Conservation (phyloP, 2,113 vertebrate genomes). For the Rhinolophus ferrumequinum region DNA sequence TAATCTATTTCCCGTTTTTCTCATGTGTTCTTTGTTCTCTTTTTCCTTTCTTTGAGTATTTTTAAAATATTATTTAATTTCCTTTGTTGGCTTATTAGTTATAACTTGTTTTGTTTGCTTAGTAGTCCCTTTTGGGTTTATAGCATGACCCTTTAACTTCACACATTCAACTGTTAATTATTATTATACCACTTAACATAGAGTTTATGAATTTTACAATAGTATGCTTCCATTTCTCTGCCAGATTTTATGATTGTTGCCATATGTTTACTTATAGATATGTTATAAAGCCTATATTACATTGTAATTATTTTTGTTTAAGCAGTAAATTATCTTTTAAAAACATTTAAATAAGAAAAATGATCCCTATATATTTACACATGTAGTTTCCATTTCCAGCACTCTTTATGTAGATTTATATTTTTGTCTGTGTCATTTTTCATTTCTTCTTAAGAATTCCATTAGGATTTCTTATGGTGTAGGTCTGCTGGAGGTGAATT, state of each 20-base stretch:
- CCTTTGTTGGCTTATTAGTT: background rate
- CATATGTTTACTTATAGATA: background rate
- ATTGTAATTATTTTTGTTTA: background rate
- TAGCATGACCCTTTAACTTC: background rate
- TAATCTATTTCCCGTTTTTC: background rate
- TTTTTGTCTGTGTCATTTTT: conserved; percentile 25
- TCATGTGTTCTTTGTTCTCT: background rate
- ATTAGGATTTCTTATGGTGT: background rate
- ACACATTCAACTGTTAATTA: background rate
- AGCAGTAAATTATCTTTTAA: conserved; percentile 1
- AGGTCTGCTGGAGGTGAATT: background rate
- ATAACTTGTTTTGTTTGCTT: background rate
- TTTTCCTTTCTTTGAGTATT: background rate
- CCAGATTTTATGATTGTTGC: background rate
- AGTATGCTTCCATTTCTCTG: background rate
- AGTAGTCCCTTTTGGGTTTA: background rate
- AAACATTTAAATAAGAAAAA: background rate
- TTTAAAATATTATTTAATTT: background rate
- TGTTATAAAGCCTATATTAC: background rate
- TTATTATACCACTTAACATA: background rate
- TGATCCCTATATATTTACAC: background rate
- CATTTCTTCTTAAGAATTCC: background rate
- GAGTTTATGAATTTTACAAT: background rate
- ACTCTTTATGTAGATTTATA: background rate
- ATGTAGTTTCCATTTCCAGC: background rate